A percentile compares a stretch with the other conserved stretches of the same genome.
phyloP scores from a whole-genome alignment of 2,888 invertebrate species.

The Rhagonycha lutea region DNA sequence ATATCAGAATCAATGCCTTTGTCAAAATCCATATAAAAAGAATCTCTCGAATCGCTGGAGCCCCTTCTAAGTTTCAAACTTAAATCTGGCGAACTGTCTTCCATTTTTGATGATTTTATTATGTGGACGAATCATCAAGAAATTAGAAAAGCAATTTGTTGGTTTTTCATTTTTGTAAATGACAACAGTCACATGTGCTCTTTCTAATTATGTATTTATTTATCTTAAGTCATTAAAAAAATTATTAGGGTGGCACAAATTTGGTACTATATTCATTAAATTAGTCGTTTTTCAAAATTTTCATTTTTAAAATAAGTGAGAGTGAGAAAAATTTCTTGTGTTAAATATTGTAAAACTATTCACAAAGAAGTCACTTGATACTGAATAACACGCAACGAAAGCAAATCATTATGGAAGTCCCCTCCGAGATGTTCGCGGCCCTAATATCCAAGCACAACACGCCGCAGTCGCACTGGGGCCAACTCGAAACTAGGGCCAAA shows the following conservation, averaged over 20 bases:
- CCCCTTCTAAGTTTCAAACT: slow-evolving; percentile 83
- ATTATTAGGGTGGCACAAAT: not conserved
- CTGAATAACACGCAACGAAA: slow-evolving; percentile 15
- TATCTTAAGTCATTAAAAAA: not conserved
- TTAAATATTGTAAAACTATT: slow-evolving; percentile 1
- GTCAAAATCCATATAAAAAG: slow-evolving; percentile 89
- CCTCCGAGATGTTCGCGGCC: slow-evolving; percentile 18
- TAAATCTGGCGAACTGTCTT: slow-evolving; percentile 85
- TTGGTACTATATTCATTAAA: not conserved
- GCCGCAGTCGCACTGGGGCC: slow-evolving; percentile 19
- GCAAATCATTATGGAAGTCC: slow-evolving; percentile 20
- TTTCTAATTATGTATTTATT: not conserved
- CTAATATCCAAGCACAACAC: slow-evolving; percentile 19
- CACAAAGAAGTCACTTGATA: slow-evolving; percentile 18
- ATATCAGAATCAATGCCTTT: slow-evolving; percentile 90
- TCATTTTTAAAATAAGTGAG: not conserved
- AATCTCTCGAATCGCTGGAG: slow-evolving; percentile 85
- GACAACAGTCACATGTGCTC: not conserved
- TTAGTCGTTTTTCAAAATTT: not conserved
- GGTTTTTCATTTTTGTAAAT: not conserved
- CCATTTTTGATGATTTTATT: slow-evolving; percentile 48
- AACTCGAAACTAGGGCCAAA: slow-evolving; percentile 15
- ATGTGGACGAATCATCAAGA: not conserved
- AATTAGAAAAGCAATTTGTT: not conserved
- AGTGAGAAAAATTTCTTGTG: not conserved